Base-by-base conservation (phyloP, 2,113 vertebrate species). In the Ageneiosus marmoratus region DNA sequence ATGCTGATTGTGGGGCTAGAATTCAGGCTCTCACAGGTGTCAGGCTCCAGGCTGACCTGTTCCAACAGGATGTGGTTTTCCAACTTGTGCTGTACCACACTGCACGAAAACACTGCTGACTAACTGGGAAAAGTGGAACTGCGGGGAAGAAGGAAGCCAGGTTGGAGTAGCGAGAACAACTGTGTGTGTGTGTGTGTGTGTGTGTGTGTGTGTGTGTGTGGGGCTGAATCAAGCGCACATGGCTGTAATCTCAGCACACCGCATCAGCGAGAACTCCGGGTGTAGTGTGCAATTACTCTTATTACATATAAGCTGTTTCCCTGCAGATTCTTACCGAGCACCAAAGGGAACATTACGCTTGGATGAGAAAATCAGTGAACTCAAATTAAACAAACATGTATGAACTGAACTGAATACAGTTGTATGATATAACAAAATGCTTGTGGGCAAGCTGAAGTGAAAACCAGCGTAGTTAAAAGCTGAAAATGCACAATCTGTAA, bases 21-120 rank as follows among this genome's bases (percentile, higher is more conserved):
- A 65, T 32, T 18, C 5, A 22, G 50, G 37, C 37, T 83, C 83
- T 85, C 51, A 74, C 88, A 85, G 88, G 86, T 88, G 85, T 85
- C 56, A n/a, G 53, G 70, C 75, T 81, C 70, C 78, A 48, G 75
- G 29, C 74, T 32, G 73, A 79, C 82, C 37, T 20, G 50, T 77
- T 80, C 63, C 83, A 86, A 56, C 69, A 88, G 87, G 88, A 90
- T 90, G 87, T 88, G 87, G 87, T 87, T 87, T 86, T 32, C 63
- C 63, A 10, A 48, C 51, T 73, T 51, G 80, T 50, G 63, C 77
- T 75, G 53, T 85, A 67, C 81, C 63, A 75, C 41, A 24, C 62
- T 72, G 72, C 44, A 78, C 20, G 65, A 86, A n/a, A n/a, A 84
- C 84, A 85, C 63, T 88, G 87, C 88, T 89, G 87, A 90, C 82